These are phyloP conservation scores for Indri indri DNA, from an alignment of 2,113 vertebrate genomes.

Conservation along the genomic window DNA sequence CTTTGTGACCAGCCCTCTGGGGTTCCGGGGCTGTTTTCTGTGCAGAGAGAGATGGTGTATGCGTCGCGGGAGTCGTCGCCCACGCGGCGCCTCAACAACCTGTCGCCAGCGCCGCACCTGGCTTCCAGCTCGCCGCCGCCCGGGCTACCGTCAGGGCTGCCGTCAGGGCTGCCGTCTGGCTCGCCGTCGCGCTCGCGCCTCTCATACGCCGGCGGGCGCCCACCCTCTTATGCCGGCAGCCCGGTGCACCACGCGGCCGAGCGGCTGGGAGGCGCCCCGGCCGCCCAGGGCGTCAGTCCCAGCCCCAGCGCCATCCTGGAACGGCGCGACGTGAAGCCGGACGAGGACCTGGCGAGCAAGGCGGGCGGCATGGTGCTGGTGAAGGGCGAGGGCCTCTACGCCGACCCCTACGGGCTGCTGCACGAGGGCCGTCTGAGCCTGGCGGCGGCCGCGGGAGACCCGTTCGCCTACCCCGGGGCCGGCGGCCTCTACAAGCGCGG, in stretches of 20 bases:
- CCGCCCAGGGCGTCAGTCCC: constrained; percentile 89
- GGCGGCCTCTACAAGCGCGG: constrained; percentile 95
- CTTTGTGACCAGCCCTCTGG: constrained; percentile 27
- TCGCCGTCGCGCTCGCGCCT: constrained; percentile 95
- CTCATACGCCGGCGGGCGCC: constrained; percentile 95
- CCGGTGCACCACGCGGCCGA: constrained; percentile 88
- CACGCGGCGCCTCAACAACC: constrained; percentile 95
- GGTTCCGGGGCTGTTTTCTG: neutral
- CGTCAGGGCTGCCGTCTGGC: constrained; percentile 70
- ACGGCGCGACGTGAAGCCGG: constrained; percentile 96
- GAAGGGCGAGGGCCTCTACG: constrained; percentile 95
- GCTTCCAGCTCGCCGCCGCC: constrained; percentile 83
- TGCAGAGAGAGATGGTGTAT: constrained; percentile 97
- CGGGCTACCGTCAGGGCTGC: constrained; percentile 68
- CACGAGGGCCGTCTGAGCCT: constrained; percentile 97
- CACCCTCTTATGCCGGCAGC: constrained; percentile 93
- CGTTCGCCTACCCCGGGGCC: constrained; percentile 94
- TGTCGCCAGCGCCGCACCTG: constrained; percentile 86
- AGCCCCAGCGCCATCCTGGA: constrained; percentile 98
- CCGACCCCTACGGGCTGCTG: constrained; percentile 95
- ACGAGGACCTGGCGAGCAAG: constrained; percentile 95
- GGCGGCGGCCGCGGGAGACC: constrained; percentile 95
- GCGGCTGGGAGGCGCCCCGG: constrained; percentile 84
- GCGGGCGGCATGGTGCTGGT: constrained; percentile 91
- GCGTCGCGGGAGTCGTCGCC: constrained; percentile 96